Evolutionary conservation across 2,113 vertebrate genomes (phyloP), one percentile per base, ranked within the genome.

Genomic region (Colistium nudipinnis): DNA sequence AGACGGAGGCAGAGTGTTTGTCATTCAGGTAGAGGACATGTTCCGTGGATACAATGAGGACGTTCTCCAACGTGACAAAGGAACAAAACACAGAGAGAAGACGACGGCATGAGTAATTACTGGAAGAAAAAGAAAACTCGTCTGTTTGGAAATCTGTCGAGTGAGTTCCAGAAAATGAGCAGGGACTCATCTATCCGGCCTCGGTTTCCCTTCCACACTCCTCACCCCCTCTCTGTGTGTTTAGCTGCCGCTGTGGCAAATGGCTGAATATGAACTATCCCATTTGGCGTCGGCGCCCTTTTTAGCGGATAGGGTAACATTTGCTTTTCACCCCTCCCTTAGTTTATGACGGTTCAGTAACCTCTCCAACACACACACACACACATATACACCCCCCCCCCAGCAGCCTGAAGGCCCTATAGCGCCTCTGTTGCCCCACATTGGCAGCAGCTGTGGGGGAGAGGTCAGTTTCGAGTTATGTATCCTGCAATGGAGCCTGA

Each of bases 201-300:
- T 4, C 19, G 3, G 57, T 52, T 11, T 8, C 43, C 3, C 3
- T 38, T 41, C 70, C 24, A 30, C 72, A 70, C 74, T 74, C 80
- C 67, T 74, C 45, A 47, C 55, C 11, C 1, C 45, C 27, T 36
- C 27, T 48, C 28, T 27, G 56, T 70, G 62, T 24, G 53, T 74
- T 62, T 69, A 75, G 81, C 67, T 83, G 56, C 49, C 62, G 39
- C 39, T 36, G 74, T 68, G 77, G 65, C 90, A 91, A 90, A 92
- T 93, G 85, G 91, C 30, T 48, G 49, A 51, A 54, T 68, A 72
- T 72, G 73, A 85, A 83, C 72, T 77, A 65, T 47, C 91, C n/a
- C 91, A 90, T 92, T 92, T 92, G 91, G 90, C 80, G 54, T 28
- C 43, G 69, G 62, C 47, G 27, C 63, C 75, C 80, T n/a, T 74